Evolutionary conservation across 2,888 invertebrate genomes (phyloP), one percentile per base, ranked within the genome.

Genomic region (Blastobasis adustella): DNA sequence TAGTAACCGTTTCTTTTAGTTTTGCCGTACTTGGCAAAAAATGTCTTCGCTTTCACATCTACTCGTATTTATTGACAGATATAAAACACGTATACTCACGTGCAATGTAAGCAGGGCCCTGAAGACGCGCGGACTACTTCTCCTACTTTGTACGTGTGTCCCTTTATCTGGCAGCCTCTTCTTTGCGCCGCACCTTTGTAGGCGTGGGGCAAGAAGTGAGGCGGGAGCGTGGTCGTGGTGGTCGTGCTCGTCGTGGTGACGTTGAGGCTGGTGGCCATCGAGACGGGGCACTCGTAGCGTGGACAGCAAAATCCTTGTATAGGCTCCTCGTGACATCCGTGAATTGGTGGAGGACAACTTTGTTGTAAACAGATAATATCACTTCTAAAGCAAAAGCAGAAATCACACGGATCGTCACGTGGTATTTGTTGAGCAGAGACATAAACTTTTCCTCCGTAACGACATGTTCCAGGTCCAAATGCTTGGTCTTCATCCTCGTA

Each of bases 381-480:
- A 76, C 97, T 96, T 79, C 97, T 92, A 90, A 97, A 98, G 90
- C 97, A 98, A 93, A 98, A 97, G 83, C 97, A 98, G 90, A 97
- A 98, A 76, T 97, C 97, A 77, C 97, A 98, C 37, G 97, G 96
- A 87, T 98, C 96, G 65, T 96, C 96, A 64, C 97, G 90, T 44
- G 97, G 97, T 69, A 98, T 97, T 86, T 98, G 97, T 83, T 97
- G 97, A 1, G 97, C 97, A 2, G 97, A 97, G 45, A 97, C 96
- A 78, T 96, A 97, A 47, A 97, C 93, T 84, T 96, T 96, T 65
- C 97, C 96, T 53, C 96, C 96, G 67, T 96, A 97, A 66, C 97
- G 91, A 70, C 97, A 97, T 49, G 96, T 97, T 62, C 96, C 96
- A 10, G 96, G 96, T 40, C 96, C 96, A 65, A 95, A 95, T 52